Conservation (phyloP, 2,113 vertebrate species). For the Trematomus loennbergii region DNA sequence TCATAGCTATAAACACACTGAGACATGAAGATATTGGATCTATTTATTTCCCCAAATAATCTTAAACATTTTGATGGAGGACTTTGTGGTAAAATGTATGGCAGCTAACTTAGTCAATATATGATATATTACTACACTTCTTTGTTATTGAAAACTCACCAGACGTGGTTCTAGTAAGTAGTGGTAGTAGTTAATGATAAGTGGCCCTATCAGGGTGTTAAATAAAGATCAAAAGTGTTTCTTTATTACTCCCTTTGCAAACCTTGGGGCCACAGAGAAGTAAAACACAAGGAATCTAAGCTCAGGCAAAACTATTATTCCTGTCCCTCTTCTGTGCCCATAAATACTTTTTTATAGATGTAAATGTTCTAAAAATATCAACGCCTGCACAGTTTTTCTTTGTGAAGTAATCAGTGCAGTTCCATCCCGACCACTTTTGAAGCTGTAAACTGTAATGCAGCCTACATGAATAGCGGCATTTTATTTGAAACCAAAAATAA, state of each 20-base stretch:
- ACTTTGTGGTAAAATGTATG: background rate
- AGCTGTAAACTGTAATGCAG: background rate
- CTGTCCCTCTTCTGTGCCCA: background rate
- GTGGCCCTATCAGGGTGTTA: background rate
- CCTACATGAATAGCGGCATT: background rate
- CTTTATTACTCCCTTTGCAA: background rate
- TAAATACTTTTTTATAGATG: constrained; percentile 34
- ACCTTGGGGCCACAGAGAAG: constrained; percentile 17
- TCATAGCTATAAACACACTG: background rate
- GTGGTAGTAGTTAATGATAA: background rate
- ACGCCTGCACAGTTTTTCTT: background rate
- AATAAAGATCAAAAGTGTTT: background rate
- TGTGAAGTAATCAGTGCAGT: background rate
- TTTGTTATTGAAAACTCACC: background rate
- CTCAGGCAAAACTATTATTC: background rate
- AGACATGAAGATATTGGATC: background rate
- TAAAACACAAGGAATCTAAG: constrained; percentile 25
- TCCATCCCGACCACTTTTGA: background rate
- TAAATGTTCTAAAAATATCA: constrained; percentile 10
- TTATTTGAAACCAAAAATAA: constrained; percentile 19
- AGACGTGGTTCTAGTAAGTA: background rate
- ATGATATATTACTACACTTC: background rate
- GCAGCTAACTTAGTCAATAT: background rate
- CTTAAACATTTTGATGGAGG: background rate
- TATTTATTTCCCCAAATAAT: constrained; percentile 16